Evolutionary conservation across 2,888 invertebrate genomes (phyloP).

Genomic region (Macrosiphum euphorbiae): DNA sequence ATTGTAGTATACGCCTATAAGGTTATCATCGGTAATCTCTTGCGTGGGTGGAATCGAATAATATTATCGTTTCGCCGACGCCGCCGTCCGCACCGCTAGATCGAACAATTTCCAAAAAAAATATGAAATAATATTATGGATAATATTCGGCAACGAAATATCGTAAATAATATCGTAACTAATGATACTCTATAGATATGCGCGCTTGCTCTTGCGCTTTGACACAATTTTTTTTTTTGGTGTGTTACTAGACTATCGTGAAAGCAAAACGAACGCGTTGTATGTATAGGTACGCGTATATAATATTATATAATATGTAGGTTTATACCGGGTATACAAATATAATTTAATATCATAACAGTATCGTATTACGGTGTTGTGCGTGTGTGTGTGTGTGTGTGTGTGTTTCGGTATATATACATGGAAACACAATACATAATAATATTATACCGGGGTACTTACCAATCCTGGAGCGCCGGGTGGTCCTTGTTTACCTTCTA

Average conservation of each 20-base stretch:
- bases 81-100: neutral
- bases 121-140: neutral
- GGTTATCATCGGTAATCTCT: neutral
- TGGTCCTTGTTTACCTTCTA: slow-evolving; percentile 69
- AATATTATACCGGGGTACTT: slow-evolving; percentile 73
- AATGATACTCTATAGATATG: neutral
- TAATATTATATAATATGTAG: neutral
- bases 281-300: neutral
- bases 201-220: neutral
- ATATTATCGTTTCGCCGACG: neutral
- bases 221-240: neutral
- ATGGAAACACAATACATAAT: neutral
- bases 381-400: neutral
- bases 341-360: neutral
- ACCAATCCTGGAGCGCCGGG: slow-evolving; percentile 80
- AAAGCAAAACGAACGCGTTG: neutral
- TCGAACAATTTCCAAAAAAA: neutral
- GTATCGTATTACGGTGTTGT: slow-evolving; percentile 9
- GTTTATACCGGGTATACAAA: neutral
- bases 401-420: neutral
- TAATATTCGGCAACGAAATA: neutral
- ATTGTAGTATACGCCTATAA: neutral
- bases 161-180: too few species aligned
- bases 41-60: neutral
- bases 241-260: neutral